Evolutionary conservation across 2,113 vertebrate genomes (phyloP).

Genomic region (Colius striatus): DNA sequence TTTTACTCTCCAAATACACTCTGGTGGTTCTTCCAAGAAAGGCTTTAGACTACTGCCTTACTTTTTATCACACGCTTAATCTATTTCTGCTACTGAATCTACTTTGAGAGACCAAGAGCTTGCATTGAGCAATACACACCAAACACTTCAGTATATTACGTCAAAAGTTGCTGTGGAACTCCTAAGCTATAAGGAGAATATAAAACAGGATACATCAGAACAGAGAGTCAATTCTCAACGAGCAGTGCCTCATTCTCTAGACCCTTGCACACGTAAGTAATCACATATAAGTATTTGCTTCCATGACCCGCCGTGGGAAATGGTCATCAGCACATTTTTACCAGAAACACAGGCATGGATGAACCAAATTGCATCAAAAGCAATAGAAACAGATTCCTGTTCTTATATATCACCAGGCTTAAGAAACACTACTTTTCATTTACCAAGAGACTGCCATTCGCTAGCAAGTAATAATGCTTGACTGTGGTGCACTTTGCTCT

Average conservation of each 20-base stretch:
- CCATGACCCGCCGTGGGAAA: not conserved
- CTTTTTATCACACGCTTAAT: slow-evolving; percentile 43
- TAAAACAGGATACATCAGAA: not conserved
- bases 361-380: not conserved
- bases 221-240: not conserved
- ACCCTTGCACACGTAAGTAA: not conserved
- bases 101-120: not conserved
- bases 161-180: not conserved
- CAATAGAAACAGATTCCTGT: not conserved
- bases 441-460: not conserved
- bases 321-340: not conserved
- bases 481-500: fast-evolving
- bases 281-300: not conserved
- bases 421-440: not conserved
- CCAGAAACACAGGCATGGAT: not conserved
- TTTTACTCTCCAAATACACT: slow-evolving; percentile 38
- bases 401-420: not conserved
- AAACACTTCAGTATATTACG: not conserved
- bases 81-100: slow-evolving; percentile 22
- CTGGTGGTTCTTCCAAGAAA: not conserved
- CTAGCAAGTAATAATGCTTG: not conserved
- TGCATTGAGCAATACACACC: not conserved
- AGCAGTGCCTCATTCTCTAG: not conserved
- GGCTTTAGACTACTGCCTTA: slow-evolving; percentile 48
- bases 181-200: not conserved